Evolutionary conservation across 1,140 invertebrate species (phyloP), one percentile per base, ranked within the genome.

Genomic region (Pectinophora gossypiella): DNA sequence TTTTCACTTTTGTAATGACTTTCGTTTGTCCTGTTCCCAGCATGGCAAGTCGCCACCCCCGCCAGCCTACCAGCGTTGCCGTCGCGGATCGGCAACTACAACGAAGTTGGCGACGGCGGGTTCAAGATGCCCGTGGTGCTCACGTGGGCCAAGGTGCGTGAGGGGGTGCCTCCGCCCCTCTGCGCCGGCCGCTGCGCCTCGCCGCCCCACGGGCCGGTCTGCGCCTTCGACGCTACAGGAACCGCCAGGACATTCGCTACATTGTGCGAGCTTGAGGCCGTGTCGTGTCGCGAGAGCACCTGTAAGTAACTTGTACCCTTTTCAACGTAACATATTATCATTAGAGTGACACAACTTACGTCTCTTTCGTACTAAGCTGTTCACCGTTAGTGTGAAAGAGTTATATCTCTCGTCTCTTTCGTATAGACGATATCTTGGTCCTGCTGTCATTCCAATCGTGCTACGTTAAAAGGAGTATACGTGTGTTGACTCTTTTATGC

Each of bases 241-340:
- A 77, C 87, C 0, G 87, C 87, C 9, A 55, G 77, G 49, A 89
- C 88, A 0, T 90, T 90, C 56, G 84, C 85, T n/a, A 89, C 87
- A 7, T 51, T 88, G 7, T 90, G 89, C 49, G 86, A 89, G 55
- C 71, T 89, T 3, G 87, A 88, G 43, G 74, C 88, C 15, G 87
- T 78, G 0, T 89, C 85, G 16, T 90, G 89, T 66, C 83, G 82
- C 43, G 84, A 88, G 47, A 89, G 88, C 53, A 88, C 80, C 51
- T 88, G 89, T 90, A 78, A 73, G 83, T 78, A n/a, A n/a, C n/a
- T n/a, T n/a, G n/a, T n/a, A n/a, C n/a, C n/a, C n/a, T n/a, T n/a
- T n/a, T n/a, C n/a, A n/a, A n/a, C n/a, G n/a, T n/a, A n/a, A n/a
- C n/a, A n/a, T n/a, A n/a, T n/a, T n/a, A n/a, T n/a, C n/a, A n/a